These are phyloP conservation scores for Drosophila gaucha DNA, from an alignment of 2,888 invertebrate genomes.

Conservation along the genomic window DNA sequence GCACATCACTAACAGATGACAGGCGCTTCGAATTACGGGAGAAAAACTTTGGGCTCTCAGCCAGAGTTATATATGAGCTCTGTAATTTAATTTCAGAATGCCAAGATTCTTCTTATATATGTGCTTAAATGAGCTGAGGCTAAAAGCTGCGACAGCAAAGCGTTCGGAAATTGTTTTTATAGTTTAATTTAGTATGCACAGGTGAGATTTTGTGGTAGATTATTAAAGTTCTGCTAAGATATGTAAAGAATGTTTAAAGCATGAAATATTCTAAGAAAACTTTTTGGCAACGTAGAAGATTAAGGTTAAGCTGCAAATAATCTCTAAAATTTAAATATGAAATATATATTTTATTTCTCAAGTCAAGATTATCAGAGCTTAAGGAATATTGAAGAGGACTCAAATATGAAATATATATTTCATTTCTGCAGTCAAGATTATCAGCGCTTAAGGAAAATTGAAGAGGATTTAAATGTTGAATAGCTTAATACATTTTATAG, in stretches of 20 bases:
- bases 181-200: not conserved
- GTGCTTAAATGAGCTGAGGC: too few relatives aligned
- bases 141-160: not conserved
- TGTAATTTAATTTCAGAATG: slow-evolving; percentile 53
- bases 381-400: not conserved
- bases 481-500: too few relatives aligned
- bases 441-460: not conserved
- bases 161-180: not conserved
- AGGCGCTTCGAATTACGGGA: slow-evolving; percentile 24
- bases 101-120: slow-evolving; percentile 11
- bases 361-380: not conserved
- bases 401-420: too few relatives aligned
- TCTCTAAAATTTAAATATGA: too few relatives aligned
- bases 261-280: not conserved
- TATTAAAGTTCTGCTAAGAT: not conserved
- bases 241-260: not conserved
- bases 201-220: not conserved
- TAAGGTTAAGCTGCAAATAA: too few relatives aligned
- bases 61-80: slow-evolving; percentile 14
- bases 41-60: slow-evolving; percentile 16
- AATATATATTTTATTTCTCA: too few relatives aligned
- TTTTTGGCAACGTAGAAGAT: too few relatives aligned
- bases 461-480: not conserved
- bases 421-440: not conserved
- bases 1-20: slow-evolving; percentile 56